phyloP scores from a whole-genome alignment of 53 echinoderm and acorn worm genomes.

The Henricia sp. region DNA sequence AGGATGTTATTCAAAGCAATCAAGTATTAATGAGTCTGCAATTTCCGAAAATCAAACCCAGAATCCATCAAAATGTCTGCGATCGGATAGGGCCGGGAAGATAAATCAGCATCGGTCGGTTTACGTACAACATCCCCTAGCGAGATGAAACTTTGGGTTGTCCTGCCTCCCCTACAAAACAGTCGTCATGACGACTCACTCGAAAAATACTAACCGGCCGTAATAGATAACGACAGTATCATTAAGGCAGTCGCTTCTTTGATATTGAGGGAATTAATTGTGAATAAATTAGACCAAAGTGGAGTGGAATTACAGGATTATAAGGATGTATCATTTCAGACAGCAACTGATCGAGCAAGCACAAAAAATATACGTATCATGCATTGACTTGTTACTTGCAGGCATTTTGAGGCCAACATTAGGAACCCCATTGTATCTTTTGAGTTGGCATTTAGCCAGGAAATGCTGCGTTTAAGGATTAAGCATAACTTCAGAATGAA shows the following conservation, averaged over 20 bases:
- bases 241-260: conserved; percentile 59
- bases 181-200: conserved; percentile 22
- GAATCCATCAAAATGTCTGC: conserved; percentile 58
- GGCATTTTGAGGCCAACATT: too few relatives aligned
- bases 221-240: conserved; percentile 60
- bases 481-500: too few relatives aligned
- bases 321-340: conserved; percentile 40
- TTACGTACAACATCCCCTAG: conserved; percentile 38
- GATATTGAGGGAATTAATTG: conserved; percentile 62
- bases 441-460: too few relatives aligned
- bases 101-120: conserved; percentile 35
- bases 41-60: conserved; percentile 63
- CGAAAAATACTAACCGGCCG: conserved; percentile 37
- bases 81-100: conserved; percentile 41
- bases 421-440: too few relatives aligned
- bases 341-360: too few relatives aligned
- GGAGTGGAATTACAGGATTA: conserved; percentile 62
- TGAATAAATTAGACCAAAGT: conserved; percentile 55
- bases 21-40: conserved; percentile 65
- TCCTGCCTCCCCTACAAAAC: background rate
- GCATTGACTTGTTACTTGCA: too few relatives aligned
- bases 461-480: too few relatives aligned
- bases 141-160: conserved; percentile 46
- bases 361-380: too few relatives aligned
- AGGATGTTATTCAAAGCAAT: conserved; percentile 66